These are phyloP conservation scores for Elymnias hypermnestra DNA, from an alignment of 1,140 invertebrate species.

Conservation along the genomic window DNA sequence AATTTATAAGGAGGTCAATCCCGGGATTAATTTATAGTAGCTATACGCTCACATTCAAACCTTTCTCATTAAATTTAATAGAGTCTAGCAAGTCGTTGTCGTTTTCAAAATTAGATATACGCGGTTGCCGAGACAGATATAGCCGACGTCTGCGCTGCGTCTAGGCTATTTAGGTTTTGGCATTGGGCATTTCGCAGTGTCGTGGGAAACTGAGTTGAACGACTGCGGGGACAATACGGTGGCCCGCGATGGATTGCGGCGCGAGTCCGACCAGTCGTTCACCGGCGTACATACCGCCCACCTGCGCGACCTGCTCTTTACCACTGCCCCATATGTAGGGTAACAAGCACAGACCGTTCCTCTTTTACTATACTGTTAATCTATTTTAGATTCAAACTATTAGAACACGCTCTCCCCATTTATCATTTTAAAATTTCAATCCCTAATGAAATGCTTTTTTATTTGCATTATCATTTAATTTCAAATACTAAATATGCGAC, in stretches of 20 bases:
- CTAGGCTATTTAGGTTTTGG: slow-evolving; percentile 71
- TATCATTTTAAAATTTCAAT: no score
- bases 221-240: slow-evolving; percentile 66
- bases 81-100: slow-evolving; percentile 8
- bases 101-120: slow-evolving; percentile 21
- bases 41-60: no score
- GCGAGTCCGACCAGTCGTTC: slow-evolving; percentile 38
- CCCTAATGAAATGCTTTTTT: no score
- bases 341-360: background rate
- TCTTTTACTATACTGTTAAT: no score
- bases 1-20: no score
- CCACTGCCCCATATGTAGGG: slow-evolving; percentile 21
- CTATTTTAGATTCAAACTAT: no score
- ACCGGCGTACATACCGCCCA: slow-evolving; percentile 36
- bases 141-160: slow-evolving; percentile 64
- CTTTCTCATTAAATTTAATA: background rate
- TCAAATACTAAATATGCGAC: no score
- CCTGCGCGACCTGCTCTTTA: slow-evolving; percentile 28
- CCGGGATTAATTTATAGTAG: no score
- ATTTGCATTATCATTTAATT: no score
- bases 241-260: slow-evolving; percentile 39
- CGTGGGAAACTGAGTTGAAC: slow-evolving; percentile 72
- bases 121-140: slow-evolving; percentile 56
- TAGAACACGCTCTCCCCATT: no score
- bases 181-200: slow-evolving; percentile 59